Evolutionary conservation across 2,797 vertebrate genomes (phyloP), one percentile per base, ranked within the genome.

Genomic region (Cynopterus sphinx): DNA sequence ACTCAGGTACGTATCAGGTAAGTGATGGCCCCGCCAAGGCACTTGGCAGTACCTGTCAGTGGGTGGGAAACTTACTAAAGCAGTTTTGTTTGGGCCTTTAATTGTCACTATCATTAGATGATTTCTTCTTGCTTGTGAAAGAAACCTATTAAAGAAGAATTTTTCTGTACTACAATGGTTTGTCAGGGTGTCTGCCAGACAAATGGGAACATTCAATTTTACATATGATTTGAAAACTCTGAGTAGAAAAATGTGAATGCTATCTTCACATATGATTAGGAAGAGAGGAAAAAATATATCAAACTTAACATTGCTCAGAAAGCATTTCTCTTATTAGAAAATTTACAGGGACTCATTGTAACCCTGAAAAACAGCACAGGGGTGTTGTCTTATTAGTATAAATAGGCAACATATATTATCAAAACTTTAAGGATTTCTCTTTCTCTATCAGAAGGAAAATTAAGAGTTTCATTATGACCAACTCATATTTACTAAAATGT

Each of bases 401-500:
- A 98, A 97, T 97, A 95, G 96, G 96, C 94, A 93, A 97, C 98
- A 97, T 94, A 95, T 94, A 96, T 97, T 98, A 98, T 94, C 71
- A 96, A 97, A 97, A 96, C 95, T 98, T 98, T 96, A 98, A 98
- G 97, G 97, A 91, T 97, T 97, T 90, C 57, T 97, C 73, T 26
- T 97, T 94, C 97, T 92, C 21, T 95, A 96, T 93, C 90, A 75
- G 90, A 97, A 96, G 95, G 94, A 98, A 90, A 97, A 97, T 97
- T 98, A 98, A 87, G 51, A 73, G 78, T 98, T 97, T 98, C 98
- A 98, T 98, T 97, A 79, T 94, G 97, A 97, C 97, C 98, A 98
- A 95, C 88, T 95, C 84, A 65, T 97, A n/a, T 96, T 98, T 99
- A 97, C 98, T 98, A 98, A 98, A 98, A 97, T 33, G 91, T 98